phyloP scores from a whole-genome alignment of 2,113 vertebrate species.

The Hippoglossus stenolepis region DNA sequence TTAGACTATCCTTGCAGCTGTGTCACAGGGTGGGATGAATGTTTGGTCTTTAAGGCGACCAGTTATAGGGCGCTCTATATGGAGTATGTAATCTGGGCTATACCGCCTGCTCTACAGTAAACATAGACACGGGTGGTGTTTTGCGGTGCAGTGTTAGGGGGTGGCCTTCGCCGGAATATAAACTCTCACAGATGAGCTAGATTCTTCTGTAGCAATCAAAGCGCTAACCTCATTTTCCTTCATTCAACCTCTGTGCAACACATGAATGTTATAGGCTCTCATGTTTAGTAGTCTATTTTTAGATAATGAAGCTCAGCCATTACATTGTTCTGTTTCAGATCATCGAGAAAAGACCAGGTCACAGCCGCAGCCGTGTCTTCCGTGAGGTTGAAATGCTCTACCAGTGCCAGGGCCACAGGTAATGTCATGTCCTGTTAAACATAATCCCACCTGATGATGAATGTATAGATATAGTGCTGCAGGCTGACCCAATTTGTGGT shows the following conservation, averaged over 20 bases:
- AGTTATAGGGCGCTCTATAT: slow-evolving; percentile 1
- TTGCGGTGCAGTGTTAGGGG: slow-evolving; percentile 12
- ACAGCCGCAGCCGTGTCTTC: slow-evolving; percentile 94
- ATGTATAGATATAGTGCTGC: background rate
- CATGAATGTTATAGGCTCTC: background rate
- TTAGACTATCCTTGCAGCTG: slow-evolving; percentile 42
- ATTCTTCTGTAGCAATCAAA: background rate
- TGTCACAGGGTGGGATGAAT: slow-evolving; percentile 31
- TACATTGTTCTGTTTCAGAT: slow-evolving; percentile 83
- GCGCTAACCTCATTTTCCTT: background rate
- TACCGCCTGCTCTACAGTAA: slow-evolving; percentile 9
- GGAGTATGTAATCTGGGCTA: slow-evolving; percentile 20
- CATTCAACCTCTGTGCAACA: background rate
- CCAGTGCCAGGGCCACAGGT: slow-evolving; percentile 99
- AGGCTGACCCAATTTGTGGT: background rate
- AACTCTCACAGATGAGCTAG: background rate
- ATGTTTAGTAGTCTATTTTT: background rate
- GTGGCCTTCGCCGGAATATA: slow-evolving; percentile 1
- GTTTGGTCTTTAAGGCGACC: slow-evolving; percentile 17
- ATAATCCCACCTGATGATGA: background rate
- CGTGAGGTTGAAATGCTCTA: slow-evolving; percentile 99
- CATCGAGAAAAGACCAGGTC: slow-evolving; percentile 94
- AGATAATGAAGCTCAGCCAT: background rate
- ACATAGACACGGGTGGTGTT: slow-evolving; percentile 1
- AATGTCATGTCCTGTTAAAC: slow-evolving; percentile 19